These are phyloP conservation scores for Trachelus troglodyta DNA, from an alignment of 2,888 invertebrate genomes.

Conservation along the genomic window DNA sequence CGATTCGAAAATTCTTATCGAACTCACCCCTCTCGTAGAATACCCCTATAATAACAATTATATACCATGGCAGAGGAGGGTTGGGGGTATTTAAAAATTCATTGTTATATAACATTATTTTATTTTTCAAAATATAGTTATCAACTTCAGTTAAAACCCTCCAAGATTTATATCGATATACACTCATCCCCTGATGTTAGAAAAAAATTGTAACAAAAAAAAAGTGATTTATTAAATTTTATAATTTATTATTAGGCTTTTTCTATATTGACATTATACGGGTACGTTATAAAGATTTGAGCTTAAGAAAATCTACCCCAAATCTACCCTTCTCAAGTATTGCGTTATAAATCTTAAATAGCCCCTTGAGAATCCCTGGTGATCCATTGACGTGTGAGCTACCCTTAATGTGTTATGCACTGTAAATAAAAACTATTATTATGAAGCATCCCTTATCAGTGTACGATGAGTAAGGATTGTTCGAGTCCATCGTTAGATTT, in stretches of 20 bases:
- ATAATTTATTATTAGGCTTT: background rate
- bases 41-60: background rate
- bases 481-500: conserved; percentile 46
- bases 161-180: background rate
- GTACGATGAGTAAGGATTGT: conserved; percentile 16
- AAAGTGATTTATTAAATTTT: background rate
- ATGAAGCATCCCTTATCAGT: background rate
- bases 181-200: too few relatives aligned
- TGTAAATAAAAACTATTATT: background rate
- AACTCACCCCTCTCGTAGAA: background rate
- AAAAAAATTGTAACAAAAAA: too few relatives aligned
- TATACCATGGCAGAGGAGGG: background rate
- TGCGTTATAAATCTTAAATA: background rate
- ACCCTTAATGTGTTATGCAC: background rate
- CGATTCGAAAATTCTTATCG: background rate
- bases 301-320: background rate
- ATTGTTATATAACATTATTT: background rate
- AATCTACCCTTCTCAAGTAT: background rate
- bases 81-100: background rate
- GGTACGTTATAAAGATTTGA: background rate
- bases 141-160: background rate
- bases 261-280: background rate
- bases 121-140: background rate
- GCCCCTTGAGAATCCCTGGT: background rate
- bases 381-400: too few relatives aligned